Base-by-base conservation (phyloP, 2,797 vertebrate species). In the Falco columbarius region DNA sequence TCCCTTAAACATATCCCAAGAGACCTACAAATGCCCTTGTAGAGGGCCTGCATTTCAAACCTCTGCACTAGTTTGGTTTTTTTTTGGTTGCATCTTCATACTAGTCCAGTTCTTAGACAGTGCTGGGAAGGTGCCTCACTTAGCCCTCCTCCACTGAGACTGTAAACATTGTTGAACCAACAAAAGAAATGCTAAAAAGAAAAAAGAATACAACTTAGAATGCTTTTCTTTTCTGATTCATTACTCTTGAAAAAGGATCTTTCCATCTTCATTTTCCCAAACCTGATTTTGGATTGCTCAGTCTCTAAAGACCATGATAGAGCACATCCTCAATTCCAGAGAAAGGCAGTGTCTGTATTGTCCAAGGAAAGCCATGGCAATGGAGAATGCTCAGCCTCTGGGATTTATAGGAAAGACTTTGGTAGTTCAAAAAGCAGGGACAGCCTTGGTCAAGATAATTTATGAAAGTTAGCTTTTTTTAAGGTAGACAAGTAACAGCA, bases 31-130 rank as follows among this genome's bases (percentile, higher is more conserved):
- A 72, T 47, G 14, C 7, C n/a, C 6, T 54, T 54, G n/a, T 17
- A 71, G 27, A 62, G 6, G 14, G 8, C 6, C 27, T 56, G 29
- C 18, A 55, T 44, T 92, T 81, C 36, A 70, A 73, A 80, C 17
- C 12, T 67, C 30, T 46, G 6, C 5, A 3, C 8, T 38, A 56
- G 24, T 38, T 85, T 80, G 47, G 20, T 0, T 2, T 3, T 62
- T 91, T 62, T 91, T 38, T 17, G 2, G 16, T 51, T 91, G 32
- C 9, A 73, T 27, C 23, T 24, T 52, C 6, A 47, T 46, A 15
- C 16, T 36, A 14, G 10, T 59, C 14, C 18, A 56, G 12, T 52
- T 73, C 22, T 73, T 72, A 42, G 30, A 34, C 7, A 10, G 13
- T 40, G 56, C 9, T 18, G 14, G 21, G 21, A 52, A 61, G 14